phyloP scores from a whole-genome alignment of 2,113 vertebrate species.

The Scophthalmus maximus region DNA sequence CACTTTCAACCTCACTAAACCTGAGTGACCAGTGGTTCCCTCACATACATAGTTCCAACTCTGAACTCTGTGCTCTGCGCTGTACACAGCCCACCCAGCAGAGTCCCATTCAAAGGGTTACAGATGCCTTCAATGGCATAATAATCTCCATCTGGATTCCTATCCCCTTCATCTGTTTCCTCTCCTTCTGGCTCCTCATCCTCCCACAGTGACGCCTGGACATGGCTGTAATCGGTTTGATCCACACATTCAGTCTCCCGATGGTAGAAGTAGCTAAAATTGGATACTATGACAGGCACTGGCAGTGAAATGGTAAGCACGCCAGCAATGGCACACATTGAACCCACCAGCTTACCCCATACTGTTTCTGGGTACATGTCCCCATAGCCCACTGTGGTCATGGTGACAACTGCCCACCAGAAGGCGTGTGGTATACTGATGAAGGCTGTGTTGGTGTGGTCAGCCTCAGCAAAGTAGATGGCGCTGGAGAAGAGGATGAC shows the following conservation, averaged over 20 bases:
- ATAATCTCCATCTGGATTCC: conserved; percentile 64
- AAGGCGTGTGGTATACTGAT: conserved; percentile 91
- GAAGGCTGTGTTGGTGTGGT: conserved; percentile 84
- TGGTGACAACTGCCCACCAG: conserved; percentile 93
- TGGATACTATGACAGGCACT: conserved; percentile 82
- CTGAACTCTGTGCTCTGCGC: conserved; percentile 66
- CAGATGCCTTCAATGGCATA: conserved; percentile 71
- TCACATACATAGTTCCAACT: conserved; percentile 57
- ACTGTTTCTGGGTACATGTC: conserved; percentile 90
- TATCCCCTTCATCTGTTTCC: conserved; percentile 53
- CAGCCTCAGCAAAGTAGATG: conserved; percentile 91
- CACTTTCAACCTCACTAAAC: conserved; percentile 72
- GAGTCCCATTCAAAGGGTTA: conserved; percentile 73
- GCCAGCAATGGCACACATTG: conserved; percentile 90
- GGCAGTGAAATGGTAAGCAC: conserved; percentile 92
- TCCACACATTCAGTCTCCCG: conserved; percentile 84
- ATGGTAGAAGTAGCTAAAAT: conserved; percentile 84
- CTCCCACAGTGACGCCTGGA: conserved; percentile 75
- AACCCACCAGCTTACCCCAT: conserved; percentile 91
- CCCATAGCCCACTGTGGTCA: conserved; percentile 93
- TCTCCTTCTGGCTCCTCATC: conserved; percentile 66
- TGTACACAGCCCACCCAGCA: conserved; percentile 62
- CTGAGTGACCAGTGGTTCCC: conserved; percentile 84
- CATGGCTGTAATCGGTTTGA: conserved; percentile 78
- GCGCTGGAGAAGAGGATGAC: conserved; percentile 89